Conservation (phyloP, 1,140 invertebrate genomes). For the Luehdorfia chinensis region DNA sequence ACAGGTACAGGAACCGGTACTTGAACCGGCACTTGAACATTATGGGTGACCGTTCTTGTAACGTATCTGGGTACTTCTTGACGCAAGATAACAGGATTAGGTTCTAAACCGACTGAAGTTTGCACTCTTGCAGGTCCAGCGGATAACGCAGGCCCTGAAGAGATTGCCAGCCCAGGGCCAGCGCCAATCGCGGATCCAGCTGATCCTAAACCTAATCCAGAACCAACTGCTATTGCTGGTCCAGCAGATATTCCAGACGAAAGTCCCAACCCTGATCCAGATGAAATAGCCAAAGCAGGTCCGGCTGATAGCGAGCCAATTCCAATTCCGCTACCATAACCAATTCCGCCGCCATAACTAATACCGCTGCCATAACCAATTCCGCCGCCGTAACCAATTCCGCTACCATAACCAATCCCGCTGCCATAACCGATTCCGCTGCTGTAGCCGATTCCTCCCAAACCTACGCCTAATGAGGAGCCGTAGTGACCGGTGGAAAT, state of each 20-base stretch:
- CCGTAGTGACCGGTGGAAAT: constrained; percentile 26
- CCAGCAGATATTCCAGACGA: constrained; percentile 4
- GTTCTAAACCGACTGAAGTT: constrained; percentile 75
- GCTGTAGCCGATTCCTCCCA: constrained; percentile 14
- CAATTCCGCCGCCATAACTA: not conserved
- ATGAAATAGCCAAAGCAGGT: constrained; percentile 1
- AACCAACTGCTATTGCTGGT: constrained; percentile 15
- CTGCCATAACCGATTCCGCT: constrained; percentile 19
- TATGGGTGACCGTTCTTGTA: constrained; percentile 73
- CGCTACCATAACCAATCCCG: constrained; percentile 18
- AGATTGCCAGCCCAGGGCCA: constrained; percentile 49
- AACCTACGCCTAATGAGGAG: constrained; percentile 18
- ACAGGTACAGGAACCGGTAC: constrained; percentile 78
- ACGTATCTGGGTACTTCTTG: constrained; percentile 78
- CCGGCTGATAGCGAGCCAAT: not conserved
- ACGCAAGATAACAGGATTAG: constrained; percentile 79
- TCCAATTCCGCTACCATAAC: not conserved
- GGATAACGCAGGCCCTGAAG: constrained; percentile 40
- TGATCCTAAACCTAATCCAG: constrained; percentile 22
- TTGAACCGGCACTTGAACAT: constrained; percentile 79
- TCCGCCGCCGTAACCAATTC: constrained; percentile 11
- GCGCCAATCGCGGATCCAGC: constrained; percentile 41
- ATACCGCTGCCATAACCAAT: constrained; percentile 17
- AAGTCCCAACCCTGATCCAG: constrained; percentile 11
- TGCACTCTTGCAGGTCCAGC: constrained; percentile 68